Percentiles rank a stretch among this genome's conserved stretches.
These are phyloP conservation scores for Ptychobarbus kaznakovi DNA, from an alignment of 2,797 vertebrate species.

Conservation along the genomic window DNA sequence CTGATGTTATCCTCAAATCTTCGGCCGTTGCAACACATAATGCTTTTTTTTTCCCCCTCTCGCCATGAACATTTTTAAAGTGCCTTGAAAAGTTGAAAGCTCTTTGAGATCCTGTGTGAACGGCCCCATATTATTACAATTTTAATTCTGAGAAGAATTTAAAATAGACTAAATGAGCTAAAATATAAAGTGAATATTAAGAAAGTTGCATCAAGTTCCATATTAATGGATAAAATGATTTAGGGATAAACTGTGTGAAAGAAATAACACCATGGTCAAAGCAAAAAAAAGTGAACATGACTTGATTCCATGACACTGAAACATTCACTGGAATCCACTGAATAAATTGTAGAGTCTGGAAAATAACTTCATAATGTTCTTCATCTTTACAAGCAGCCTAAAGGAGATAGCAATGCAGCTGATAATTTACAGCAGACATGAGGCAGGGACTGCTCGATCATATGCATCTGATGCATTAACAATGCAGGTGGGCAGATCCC, in stretches of 20 bases:
- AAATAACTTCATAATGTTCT: constrained; percentile 68
- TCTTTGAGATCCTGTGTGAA: not conserved
- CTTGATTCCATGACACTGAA: constrained; percentile 70
- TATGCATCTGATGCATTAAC: constrained; percentile 61
- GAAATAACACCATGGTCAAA: not conserved
- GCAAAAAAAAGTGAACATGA: constrained; percentile 64
- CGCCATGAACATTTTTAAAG: not conserved
- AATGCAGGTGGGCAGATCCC: constrained; percentile 36
- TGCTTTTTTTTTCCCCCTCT: not conserved
- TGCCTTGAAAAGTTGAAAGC: not conserved
- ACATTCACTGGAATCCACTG: constrained; percentile 73
- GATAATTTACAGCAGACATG: constrained; percentile 72
- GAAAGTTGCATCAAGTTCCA: not conserved
- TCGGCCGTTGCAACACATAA: not conserved
- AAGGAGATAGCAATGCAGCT: constrained; percentile 74
- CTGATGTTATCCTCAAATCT: not conserved
- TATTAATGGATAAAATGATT: constrained; percentile 3
- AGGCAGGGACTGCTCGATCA: constrained; percentile 41
- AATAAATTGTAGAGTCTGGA: constrained; percentile 75
- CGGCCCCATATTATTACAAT: not conserved
- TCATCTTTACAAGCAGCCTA: constrained; percentile 78
- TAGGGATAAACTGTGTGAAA: not conserved
- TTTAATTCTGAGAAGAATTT: not conserved
- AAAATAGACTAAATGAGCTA: not conserved
- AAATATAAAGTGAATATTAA: not conserved